Conservation (phyloP, 1,140 invertebrate genomes). For the Sogatella furcifera region DNA sequence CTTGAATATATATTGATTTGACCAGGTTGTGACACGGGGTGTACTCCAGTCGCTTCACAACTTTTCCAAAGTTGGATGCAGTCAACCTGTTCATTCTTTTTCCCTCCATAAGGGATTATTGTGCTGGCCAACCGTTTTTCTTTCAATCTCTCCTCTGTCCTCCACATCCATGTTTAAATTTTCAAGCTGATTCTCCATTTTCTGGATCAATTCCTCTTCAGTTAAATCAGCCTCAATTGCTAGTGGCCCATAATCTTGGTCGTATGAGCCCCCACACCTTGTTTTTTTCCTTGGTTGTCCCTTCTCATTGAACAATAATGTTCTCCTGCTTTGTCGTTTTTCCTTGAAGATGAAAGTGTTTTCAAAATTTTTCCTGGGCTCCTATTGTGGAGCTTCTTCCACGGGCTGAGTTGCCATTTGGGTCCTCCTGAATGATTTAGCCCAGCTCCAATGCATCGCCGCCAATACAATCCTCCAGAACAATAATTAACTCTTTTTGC, state of each 20-base stretch:
- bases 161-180: background rate
- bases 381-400: background rate
- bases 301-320: background rate
- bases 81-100: background rate
- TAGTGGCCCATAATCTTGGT: no score
- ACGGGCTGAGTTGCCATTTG: background rate
- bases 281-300: background rate
- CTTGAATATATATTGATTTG: background rate
- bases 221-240: no score
- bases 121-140: background rate
- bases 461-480: background rate
- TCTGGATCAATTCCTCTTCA: background rate
- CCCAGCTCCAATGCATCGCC: background rate
- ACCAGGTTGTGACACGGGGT: background rate
- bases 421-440: background rate
- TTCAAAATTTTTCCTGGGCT: slow-evolving; percentile 1
- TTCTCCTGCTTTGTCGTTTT: background rate
- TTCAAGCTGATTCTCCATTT: background rate
- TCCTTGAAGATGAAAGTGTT: no score
- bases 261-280: no score
- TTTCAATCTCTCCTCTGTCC: background rate
- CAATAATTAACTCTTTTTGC: background rate
- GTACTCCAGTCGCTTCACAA: background rate
- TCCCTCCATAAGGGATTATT: background rate
- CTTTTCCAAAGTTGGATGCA: background rate